These are phyloP conservation scores for Dichetophora obliterata DNA, from an alignment of 2,888 invertebrate genomes.

Conservation along the genomic window DNA sequence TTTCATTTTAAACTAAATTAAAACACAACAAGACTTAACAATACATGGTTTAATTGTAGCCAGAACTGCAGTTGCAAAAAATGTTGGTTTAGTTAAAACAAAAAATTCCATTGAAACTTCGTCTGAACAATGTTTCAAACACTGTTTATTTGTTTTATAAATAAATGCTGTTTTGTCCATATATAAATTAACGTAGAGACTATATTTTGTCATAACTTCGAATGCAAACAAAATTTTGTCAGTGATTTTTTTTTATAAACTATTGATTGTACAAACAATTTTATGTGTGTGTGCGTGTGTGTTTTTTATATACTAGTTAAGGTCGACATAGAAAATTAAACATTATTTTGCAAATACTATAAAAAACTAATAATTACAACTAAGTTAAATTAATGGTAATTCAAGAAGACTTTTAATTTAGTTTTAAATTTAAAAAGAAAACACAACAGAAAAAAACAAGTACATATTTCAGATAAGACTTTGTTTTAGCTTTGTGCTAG, in stretches of 20 bases:
- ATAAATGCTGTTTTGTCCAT: conserved; percentile 33
- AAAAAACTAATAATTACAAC: not conserved
- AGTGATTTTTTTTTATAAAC: conserved; percentile 4
- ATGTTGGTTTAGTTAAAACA: conserved; percentile 4
- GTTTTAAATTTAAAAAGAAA: conserved; percentile 8
- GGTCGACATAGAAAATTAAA: not conserved
- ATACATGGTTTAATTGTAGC: conserved; percentile 39
- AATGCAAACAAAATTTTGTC: conserved; percentile 17
- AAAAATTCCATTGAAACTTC: conserved; percentile 31
- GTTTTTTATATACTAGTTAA: not conserved
- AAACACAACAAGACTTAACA: conserved; percentile 39
- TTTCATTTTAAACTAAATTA: not conserved
- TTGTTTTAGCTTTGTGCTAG: not conserved
- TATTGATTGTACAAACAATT: conserved; percentile 19
- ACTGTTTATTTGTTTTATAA: conserved; percentile 47
- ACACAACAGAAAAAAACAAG: not conserved
- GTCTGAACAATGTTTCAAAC: conserved; percentile 38
- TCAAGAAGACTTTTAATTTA: conserved; percentile 24
- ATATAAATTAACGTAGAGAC: not conserved
- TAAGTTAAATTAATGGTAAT: conserved; percentile 12
- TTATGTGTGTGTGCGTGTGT: no score
- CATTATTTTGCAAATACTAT: not conserved
- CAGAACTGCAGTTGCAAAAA: not conserved
- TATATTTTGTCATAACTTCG: conserved; percentile 8
- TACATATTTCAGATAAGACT: not conserved